Evolutionary conservation across 2,797 vertebrate genomes (phyloP), one percentile per base, ranked within the genome.

Genomic region (Gadopsis bispinosus): DNA sequence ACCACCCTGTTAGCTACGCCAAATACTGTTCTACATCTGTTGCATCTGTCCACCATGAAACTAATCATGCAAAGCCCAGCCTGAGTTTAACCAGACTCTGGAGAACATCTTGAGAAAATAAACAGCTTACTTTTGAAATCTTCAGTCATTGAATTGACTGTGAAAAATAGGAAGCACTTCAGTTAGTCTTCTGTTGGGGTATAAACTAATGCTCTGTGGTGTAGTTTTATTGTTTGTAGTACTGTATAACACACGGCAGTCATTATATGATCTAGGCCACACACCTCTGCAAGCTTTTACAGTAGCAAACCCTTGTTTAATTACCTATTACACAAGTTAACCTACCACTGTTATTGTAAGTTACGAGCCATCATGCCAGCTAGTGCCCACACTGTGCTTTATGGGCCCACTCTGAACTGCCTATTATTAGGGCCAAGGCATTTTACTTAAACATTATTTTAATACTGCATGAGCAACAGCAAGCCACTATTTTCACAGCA

Each of bases 161-260:
- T 41, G 45, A 75, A 58, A 71, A 72, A 67, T 39, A 72, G 79
- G 66, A 78, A 69, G 71, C 41, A 60, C 60, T 66, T 76, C 20
- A 73, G 48, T 55, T 51, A 62, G 9, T 26, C 70, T 82, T 73
- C 4, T 68, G 39, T 75, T 80, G 31, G 77, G 80, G 77, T 45
- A n/a, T 35, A 79, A 84, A 53, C 39, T 70, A 51, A 75, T 80
- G 20, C 13, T 33, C 12, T 79, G 69, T 63, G 54, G 70, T 83
- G 43, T 45, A 10, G 60, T 76, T 88, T 83, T 89, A 88, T 83
- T 75, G 60, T 77, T 81, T 84, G 47, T 47, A 71, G 59, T 50
- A 72, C 64, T 45, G 47, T 33, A 14, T 64, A 85, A 89, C 55
- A 81, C 22, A 48, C 70, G 77, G n/a, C 56, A 73, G 16, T 51